phyloP scores from a whole-genome alignment of 1,140 invertebrate genomes.

The Oryzaephilus surinamensis region DNA sequence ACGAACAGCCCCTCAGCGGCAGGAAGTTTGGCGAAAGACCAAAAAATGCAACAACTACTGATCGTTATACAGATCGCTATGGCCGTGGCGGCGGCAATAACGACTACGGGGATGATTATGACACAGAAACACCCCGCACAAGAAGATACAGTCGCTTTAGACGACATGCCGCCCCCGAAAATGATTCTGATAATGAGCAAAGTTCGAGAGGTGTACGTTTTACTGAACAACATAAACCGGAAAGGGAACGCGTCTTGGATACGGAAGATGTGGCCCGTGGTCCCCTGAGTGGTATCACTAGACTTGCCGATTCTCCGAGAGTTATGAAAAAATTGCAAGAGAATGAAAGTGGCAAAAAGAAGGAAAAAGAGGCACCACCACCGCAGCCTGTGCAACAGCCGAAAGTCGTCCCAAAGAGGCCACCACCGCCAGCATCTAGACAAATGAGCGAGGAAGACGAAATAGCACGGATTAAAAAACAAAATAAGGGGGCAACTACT shows the following conservation, averaged over 20 bases:
- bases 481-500: constrained; percentile 63
- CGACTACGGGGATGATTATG: constrained; percentile 54
- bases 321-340: constrained; percentile 83
- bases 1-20: constrained; percentile 55
- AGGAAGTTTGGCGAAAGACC: constrained; percentile 60
- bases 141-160: constrained; percentile 53
- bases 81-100: constrained; percentile 41
- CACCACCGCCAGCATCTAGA: constrained; percentile 46
- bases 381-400: constrained; percentile 41
- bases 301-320: constrained; percentile 77
- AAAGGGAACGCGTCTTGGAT: constrained; percentile 71
- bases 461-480: constrained; percentile 77
- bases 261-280: constrained; percentile 82
- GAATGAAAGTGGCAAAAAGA: constrained; percentile 62
- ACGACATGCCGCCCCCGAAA: constrained; percentile 51
- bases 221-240: constrained; percentile 46
- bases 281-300: constrained; percentile 79
- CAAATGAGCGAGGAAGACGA: constrained; percentile 84
- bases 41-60: constrained; percentile 35
- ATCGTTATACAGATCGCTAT: constrained; percentile 36
- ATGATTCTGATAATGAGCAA: constrained; percentile 57
- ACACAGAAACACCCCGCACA: constrained; percentile 41
- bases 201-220: constrained; percentile 44
- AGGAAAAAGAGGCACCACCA: constrained; percentile 53
- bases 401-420: constrained; percentile 42